Evolutionary conservation across 2,113 vertebrate species (phyloP).

Genomic region (cat (Felis catus)): DNA sequence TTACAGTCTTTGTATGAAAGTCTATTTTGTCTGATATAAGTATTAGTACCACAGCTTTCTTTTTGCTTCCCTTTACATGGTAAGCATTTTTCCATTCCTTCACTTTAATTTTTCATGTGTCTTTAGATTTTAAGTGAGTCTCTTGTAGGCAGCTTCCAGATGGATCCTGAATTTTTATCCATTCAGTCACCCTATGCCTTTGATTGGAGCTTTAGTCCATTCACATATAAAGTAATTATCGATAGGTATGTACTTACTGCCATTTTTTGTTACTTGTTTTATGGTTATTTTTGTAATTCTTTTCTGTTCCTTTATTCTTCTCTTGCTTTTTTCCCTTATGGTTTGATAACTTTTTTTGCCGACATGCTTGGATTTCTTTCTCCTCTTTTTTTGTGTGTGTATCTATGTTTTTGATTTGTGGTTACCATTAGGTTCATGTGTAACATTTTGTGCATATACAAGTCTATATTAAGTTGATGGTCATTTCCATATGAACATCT

Average conservation of each 20-base stretch:
- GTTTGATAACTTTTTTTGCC: not conserved
- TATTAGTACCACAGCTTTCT: not conserved
- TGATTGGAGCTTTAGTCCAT: not conserved
- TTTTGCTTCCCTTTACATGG: not conserved
- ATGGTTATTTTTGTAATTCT: not conserved
- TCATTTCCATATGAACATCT: not conserved
- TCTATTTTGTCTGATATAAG: not conserved
- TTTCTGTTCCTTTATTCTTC: not conserved
- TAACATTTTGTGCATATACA: not conserved
- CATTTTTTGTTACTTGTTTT: not conserved
- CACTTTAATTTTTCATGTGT: not conserved
- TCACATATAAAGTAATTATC: not conserved
- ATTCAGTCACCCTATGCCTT: not conserved
- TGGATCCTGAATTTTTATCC: not conserved
- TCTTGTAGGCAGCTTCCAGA: not conserved
- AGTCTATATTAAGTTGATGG: not conserved
- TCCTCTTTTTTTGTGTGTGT: not conserved
- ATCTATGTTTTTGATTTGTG: not conserved
- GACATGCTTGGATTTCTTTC: not conserved
- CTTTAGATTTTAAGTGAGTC: not conserved
- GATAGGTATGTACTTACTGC: not conserved
- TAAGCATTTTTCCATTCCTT: not conserved
- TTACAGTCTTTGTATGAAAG: not conserved
- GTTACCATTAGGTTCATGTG: not conserved
- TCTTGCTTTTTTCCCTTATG: not conserved